Conservation (phyloP, 1,140 invertebrate genomes). For the Pseudomyrmex sp. region DNA sequence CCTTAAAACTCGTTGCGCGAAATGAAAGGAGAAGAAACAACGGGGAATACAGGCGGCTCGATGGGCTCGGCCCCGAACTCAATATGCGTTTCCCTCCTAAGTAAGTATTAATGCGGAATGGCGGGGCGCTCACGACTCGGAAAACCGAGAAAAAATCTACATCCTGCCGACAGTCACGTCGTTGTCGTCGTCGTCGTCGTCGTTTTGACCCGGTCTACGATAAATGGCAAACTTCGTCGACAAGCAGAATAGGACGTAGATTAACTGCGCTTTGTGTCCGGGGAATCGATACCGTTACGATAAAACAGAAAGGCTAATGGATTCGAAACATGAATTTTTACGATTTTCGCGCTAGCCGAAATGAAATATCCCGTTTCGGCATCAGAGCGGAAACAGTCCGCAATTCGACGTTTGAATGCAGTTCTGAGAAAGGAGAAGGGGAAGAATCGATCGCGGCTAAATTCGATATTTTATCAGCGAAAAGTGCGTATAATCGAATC, state of each 20-base stretch:
- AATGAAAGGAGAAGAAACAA: slow-evolving; percentile 38
- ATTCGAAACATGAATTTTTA: slow-evolving; percentile 41
- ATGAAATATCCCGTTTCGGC: slow-evolving; percentile 23
- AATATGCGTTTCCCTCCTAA: not conserved
- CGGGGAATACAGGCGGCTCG: slow-evolving; percentile 8
- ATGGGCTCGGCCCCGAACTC: not conserved
- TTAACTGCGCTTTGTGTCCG: slow-evolving; percentile 51
- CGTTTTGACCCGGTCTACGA: slow-evolving; percentile 41
- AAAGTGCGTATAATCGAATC: not conserved
- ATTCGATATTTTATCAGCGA: slow-evolving; percentile 10
- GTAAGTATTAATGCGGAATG: slow-evolving; percentile 28
- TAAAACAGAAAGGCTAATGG: slow-evolving; percentile 52
- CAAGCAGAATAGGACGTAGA: slow-evolving; percentile 54
- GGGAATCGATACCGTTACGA: slow-evolving; percentile 46
- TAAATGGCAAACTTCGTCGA: slow-evolving; percentile 56
- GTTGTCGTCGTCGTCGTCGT: not conserved
- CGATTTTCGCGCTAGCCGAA: slow-evolving; percentile 7
- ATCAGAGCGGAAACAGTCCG: not conserved
- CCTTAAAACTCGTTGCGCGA: slow-evolving; percentile 38
- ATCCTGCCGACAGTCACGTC: not conserved
- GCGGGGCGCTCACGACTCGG: not conserved
- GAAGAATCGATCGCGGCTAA: not conserved
- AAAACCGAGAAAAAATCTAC: not conserved
- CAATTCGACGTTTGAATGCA: slow-evolving; percentile 20
- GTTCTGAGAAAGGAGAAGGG: not conserved